Evolutionary conservation across 2,113 vertebrate genomes (phyloP).

Genomic region (Ammodramus savannarum): DNA sequence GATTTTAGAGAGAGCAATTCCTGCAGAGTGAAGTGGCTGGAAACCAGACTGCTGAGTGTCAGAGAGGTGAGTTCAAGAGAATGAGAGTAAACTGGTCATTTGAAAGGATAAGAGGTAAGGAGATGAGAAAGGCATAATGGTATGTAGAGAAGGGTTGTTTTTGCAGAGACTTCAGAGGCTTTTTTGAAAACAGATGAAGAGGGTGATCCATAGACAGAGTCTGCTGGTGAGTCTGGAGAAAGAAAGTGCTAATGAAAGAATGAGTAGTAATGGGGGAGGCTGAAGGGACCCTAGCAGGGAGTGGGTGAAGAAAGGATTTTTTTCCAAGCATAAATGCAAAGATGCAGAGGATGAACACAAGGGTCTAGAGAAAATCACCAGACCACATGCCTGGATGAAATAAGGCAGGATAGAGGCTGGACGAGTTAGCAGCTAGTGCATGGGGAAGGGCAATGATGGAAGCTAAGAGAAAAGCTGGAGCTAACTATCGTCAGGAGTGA

Average conservation of each 20-base stretch:
- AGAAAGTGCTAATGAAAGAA: constrained; percentile 8
- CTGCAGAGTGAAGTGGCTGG: constrained; percentile 60
- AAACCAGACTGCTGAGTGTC: constrained; percentile 60
- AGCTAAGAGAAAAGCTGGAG: neutral
- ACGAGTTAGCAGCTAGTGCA: neutral
- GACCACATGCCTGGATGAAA: neutral
- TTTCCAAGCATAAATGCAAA: neutral
- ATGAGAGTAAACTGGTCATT: constrained; percentile 56
- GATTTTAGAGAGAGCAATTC: constrained; percentile 61
- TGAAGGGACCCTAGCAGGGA: neutral
- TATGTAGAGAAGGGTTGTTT: constrained; percentile 51
- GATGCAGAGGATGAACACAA: neutral
- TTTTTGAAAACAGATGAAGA: constrained; percentile 38
- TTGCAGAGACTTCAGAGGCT: constrained; percentile 44
- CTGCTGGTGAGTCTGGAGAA: neutral
- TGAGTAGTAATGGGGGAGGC: neutral
- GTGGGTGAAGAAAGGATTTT: neutral
- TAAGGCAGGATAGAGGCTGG: neutral
- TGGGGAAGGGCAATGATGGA: neutral
- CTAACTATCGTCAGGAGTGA: neutral
- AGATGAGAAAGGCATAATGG: constrained; percentile 50
- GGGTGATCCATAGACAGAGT: neutral
- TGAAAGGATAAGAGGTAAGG: constrained; percentile 59
- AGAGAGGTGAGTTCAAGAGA: constrained; percentile 63
- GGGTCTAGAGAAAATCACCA: neutral